Base-by-base conservation (phyloP, 2,888 invertebrate species). In the Acanthoscelides obtectus region DNA sequence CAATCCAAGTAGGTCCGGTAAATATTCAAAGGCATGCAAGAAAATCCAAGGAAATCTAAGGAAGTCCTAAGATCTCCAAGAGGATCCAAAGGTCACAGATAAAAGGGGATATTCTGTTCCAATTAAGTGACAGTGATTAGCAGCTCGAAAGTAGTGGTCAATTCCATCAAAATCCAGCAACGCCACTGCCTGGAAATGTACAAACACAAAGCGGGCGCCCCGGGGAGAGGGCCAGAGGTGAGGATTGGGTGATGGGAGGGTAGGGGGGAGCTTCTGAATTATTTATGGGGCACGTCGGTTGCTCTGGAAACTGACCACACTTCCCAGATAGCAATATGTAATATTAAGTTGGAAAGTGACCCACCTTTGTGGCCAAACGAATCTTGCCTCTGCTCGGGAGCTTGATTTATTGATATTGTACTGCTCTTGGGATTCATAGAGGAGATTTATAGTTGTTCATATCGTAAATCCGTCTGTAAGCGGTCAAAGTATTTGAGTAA, bases 301-400 rank as follows among this genome's bases (percentile, higher is more conserved):
- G 79, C 78, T 79, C 74, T 70, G 80, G 79, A 73, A 74, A 78
- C 79, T 80, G 80, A 79, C 80, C 80, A 78, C 78, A 76, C 76
- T 77, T 75, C 72, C 76, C 76, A 79, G 78, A 79, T 78, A 77
- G 66, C 71, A 77, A 77, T 79, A 79, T 79, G 78, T 76, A 79
- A 79, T 79, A 79, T 79, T 76, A 79, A 79, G 76, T 77, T 72
- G 64, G 71, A 68, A 22, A 21, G 22, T 66, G 20, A 22, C 66
- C 66, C 20, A 22, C 21, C 20, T 22, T 22, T 66, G 20, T 66
- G 20, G 66, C 66, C 66, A 19, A 22, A 19, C 22, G 20, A 45
- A 45, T 45, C 45, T 45, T 45, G 45, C 45, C 12, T 6, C 45
- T 12, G 45, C 45, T 45, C 5, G 8, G 17, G 45, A 12, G 45